These are phyloP conservation scores for Halcyon malimbica DNA, from an alignment of 2,113 vertebrate genomes.

Conservation along the genomic window DNA sequence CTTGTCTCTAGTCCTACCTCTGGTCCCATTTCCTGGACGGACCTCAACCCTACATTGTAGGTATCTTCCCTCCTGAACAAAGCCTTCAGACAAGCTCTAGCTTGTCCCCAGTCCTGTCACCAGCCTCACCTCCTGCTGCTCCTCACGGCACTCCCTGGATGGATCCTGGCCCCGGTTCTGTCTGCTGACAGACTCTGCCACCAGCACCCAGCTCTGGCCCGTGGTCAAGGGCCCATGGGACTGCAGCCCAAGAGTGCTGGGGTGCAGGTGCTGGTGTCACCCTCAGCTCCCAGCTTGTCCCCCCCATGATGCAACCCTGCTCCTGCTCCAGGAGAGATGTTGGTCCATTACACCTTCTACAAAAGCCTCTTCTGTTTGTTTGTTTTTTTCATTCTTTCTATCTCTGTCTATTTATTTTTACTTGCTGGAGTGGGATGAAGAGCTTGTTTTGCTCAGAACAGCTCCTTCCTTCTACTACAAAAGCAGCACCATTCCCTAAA, in stretches of 20 bases:
- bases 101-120: neutral
- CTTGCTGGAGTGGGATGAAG: neutral
- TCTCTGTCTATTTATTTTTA: neutral
- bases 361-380: neutral
- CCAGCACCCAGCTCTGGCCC: neutral
- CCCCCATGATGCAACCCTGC: neutral
- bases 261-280: neutral
- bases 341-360: neutral
- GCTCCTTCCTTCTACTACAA: neutral
- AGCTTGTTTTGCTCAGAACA: neutral
- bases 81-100: neutral
- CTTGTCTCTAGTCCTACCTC: neutral
- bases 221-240: rapidly evolving
- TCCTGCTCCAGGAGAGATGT: neutral
- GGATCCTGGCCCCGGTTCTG: neutral
- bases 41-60: rapidly evolving
- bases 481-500: neutral
- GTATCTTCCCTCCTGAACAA: neutral
- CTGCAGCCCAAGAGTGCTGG: neutral
- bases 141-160: neutral
- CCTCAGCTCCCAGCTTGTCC: neutral
- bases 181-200: neutral
- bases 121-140: neutral
- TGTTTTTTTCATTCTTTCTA: neutral
- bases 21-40: neutral